These are phyloP conservation scores for Meloe dianella DNA, from an alignment of 2,888 invertebrate species.

Conservation along the genomic window DNA sequence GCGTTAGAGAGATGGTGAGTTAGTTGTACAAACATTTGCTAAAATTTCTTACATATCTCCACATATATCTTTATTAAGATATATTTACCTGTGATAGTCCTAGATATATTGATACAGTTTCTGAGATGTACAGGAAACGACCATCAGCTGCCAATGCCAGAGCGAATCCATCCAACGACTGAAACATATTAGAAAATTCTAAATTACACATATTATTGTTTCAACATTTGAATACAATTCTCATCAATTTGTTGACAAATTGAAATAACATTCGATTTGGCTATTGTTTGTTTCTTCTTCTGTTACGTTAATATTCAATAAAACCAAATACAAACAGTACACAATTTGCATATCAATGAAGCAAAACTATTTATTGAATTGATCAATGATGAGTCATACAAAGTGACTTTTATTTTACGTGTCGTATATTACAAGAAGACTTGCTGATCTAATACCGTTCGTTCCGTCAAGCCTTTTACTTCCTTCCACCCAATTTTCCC, in stretches of 20 bases:
- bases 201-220: neutral
- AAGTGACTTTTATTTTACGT: conserved; percentile 33
- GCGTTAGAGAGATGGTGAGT: conserved; percentile 17
- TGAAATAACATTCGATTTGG: neutral
- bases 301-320: neutral
- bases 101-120: conserved; percentile 99
- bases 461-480: conserved; percentile 51
- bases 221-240: neutral
- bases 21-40: neutral
- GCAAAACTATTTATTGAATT: conserved; percentile 15
- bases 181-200: conserved; percentile 39
- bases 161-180: conserved; percentile 98
- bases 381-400: conserved; percentile 30
- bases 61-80: conserved; percentile 34
- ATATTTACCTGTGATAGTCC: conserved; percentile 95
- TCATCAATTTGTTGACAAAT: neutral
- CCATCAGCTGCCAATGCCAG: conserved; percentile 95
- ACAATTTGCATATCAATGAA: conserved; percentile 20
- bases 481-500: conserved; percentile 56
- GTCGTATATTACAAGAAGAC: conserved; percentile 37
- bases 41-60: neutral
- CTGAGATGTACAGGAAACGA: conserved; percentile 98
- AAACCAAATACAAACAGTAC: neutral
- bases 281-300: neutral
- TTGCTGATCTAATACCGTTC: conserved; percentile 39